Percentiles rank a stretch among this genome's conserved stretches.
Evolutionary conservation across 1,140 invertebrate genomes (phyloP).

Genomic region (Solenopsis fugax): DNA sequence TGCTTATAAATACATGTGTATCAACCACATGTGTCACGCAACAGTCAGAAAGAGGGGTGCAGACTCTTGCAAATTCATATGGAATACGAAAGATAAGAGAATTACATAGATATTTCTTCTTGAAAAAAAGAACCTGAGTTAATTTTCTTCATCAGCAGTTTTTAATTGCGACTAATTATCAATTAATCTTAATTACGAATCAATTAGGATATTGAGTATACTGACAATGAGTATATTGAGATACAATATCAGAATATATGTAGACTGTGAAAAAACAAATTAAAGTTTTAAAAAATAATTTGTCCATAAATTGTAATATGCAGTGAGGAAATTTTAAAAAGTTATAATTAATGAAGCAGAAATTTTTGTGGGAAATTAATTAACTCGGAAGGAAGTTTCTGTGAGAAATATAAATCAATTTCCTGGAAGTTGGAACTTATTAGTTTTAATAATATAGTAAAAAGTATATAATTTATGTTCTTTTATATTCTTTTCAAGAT

Average conservation of each 20-base stretch:
- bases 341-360: background rate
- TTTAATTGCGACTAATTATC: background rate
- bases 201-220: too few species aligned
- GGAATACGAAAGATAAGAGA: background rate
- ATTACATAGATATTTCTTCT: background rate
- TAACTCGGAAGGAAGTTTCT: background rate
- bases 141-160: background rate
- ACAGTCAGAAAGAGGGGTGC: constrained; percentile 3
- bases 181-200: background rate
- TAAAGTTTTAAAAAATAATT: constrained; percentile 26
- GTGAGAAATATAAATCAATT: background rate
- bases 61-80: background rate
- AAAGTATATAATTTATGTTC: background rate
- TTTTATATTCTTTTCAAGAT: background rate
- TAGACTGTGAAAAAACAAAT: background rate
- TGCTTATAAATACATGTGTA: constrained; percentile 16
- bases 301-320: background rate
- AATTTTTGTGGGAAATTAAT: background rate
- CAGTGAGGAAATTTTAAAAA: background rate
- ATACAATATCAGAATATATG: background rate
- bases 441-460: constrained; percentile 9
- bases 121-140: background rate
- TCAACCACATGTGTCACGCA: constrained; percentile 27
- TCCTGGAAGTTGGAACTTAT: background rate
- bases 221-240: too few species aligned